Evolutionary conservation across 2,888 invertebrate species (phyloP).

Genomic region (Helleia helle): DNA sequence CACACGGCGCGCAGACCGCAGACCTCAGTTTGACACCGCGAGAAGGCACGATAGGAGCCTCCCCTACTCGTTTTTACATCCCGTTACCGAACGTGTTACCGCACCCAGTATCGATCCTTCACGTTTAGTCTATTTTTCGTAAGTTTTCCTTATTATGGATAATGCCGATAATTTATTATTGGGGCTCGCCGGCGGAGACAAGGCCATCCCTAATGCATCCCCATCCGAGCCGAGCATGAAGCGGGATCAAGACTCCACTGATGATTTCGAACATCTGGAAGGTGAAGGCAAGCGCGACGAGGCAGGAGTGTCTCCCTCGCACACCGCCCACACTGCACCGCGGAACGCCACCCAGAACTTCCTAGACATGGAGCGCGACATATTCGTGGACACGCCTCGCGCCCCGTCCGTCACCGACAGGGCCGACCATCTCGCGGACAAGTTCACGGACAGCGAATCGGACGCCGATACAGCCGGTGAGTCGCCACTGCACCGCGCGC

Average conservation of each 20-base stretch:
- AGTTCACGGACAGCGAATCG: constrained; percentile 74
- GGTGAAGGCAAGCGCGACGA: constrained; percentile 66
- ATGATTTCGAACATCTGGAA: constrained; percentile 83
- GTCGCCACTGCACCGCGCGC: constrained; percentile 54
- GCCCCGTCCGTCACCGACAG: constrained; percentile 48
- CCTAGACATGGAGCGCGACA: constrained; percentile 66
- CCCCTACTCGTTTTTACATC: constrained; percentile 26
- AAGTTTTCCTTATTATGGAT: constrained; percentile 38
- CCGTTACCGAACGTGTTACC: constrained; percentile 34
- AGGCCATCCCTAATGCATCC: constrained; percentile 23
- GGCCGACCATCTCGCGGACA: constrained; percentile 62
- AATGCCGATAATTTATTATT: constrained; percentile 47
- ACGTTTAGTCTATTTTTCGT: constrained; percentile 28
- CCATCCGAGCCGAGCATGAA: constrained; percentile 36
- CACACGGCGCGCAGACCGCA: constrained; percentile 28
- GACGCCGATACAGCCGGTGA: constrained; percentile 66
- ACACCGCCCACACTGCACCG: constrained; percentile 27
- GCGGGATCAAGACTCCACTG: constrained; percentile 80
- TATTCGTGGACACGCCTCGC: constrained; percentile 45
- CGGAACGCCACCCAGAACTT: constrained; percentile 53
- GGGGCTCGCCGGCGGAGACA: constrained; percentile 51
- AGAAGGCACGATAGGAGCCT: constrained; percentile 53
- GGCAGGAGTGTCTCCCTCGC: constrained; percentile 40
- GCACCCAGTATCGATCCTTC: constrained; percentile 45
- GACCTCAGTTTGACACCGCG: constrained; percentile 48